Evolutionary conservation across 2,113 vertebrate genomes (phyloP).

Genomic region (Xenopus tropicalis): DNA sequence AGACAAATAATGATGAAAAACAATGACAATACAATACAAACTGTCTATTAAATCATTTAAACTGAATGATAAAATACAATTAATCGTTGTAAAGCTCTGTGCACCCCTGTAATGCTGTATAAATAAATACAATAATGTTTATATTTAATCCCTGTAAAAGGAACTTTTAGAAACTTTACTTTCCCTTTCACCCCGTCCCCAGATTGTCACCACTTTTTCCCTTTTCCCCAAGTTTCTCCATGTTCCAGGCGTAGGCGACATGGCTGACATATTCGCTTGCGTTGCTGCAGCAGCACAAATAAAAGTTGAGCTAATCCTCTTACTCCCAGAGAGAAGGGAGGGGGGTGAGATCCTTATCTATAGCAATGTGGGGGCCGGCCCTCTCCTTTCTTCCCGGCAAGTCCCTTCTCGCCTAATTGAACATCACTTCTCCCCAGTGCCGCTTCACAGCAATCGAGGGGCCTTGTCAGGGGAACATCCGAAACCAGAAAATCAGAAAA

Average conservation of each 20-base stretch:
- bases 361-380: conserved; percentile 58
- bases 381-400: conserved; percentile 55
- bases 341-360: conserved; percentile 61
- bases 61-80: too few relatives aligned
- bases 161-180: too few relatives aligned
- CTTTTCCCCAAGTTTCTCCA: not conserved
- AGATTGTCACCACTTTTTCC: not conserved
- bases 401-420: conserved; percentile 67
- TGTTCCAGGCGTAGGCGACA: not conserved
- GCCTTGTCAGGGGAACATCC: conserved; percentile 57
- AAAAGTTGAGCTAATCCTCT: conserved; percentile 68
- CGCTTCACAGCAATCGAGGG: conserved; percentile 61
- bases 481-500: conserved; percentile 43
- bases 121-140: too few relatives aligned
- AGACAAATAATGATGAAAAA: too few relatives aligned
- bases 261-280: conserved; percentile 26
- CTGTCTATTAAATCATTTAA: too few relatives aligned
- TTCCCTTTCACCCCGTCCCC: too few relatives aligned
- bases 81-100: too few relatives aligned
- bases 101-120: too few relatives aligned
- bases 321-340: conserved; percentile 58
- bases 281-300: conserved; percentile 54
- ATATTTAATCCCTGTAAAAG: too few relatives aligned
- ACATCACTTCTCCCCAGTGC: conserved; percentile 58
- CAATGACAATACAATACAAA: too few relatives aligned